These are phyloP conservation scores for Nannoperca obscura DNA, from an alignment of 2,797 vertebrate genomes.

Conservation along the genomic window DNA sequence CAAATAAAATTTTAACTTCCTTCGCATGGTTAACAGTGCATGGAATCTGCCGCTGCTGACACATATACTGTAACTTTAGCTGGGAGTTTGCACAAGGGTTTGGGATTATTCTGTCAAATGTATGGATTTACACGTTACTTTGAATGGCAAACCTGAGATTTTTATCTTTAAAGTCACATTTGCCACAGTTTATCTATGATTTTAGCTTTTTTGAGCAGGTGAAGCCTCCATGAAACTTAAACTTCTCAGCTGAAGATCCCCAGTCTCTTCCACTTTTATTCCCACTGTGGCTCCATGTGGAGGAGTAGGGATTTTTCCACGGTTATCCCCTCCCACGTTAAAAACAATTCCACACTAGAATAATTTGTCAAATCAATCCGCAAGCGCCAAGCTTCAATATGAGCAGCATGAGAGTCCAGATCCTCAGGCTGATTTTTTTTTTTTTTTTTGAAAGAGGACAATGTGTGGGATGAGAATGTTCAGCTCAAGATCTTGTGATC, in stretches of 20 bases:
- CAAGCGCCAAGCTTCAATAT: constrained; percentile 14
- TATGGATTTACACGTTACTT: not conserved
- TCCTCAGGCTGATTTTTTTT: constrained; percentile 36
- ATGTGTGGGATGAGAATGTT: constrained; percentile 53
- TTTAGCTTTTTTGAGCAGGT: not conserved
- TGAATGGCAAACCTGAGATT: constrained; percentile 7
- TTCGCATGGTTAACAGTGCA: not conserved
- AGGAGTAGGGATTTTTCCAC: constrained; percentile 37
- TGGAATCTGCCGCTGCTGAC: constrained; percentile 14
- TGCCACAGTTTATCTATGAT: not conserved
- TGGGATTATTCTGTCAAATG: constrained; percentile 10
- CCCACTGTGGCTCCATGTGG: not conserved
- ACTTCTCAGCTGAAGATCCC: not conserved
- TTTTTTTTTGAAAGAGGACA: constrained; percentile 7
- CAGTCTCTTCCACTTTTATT: constrained; percentile 21
- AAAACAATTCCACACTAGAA: constrained; percentile 10
- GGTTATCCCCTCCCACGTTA: constrained; percentile 45
- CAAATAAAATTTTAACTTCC: constrained; percentile 58
- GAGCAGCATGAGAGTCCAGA: constrained; percentile 24
- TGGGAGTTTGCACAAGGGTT: not conserved
- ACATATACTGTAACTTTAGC: constrained; percentile 24
- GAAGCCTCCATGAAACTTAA: not conserved
- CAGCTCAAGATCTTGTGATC: constrained; percentile 57
- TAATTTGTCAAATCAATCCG: constrained; percentile 34
- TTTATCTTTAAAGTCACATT: constrained; percentile 12